Evolutionary conservation across 2,888 invertebrate genomes (phyloP), one percentile per base, ranked within the genome.

Genomic region (Cepaea hortensis): DNA sequence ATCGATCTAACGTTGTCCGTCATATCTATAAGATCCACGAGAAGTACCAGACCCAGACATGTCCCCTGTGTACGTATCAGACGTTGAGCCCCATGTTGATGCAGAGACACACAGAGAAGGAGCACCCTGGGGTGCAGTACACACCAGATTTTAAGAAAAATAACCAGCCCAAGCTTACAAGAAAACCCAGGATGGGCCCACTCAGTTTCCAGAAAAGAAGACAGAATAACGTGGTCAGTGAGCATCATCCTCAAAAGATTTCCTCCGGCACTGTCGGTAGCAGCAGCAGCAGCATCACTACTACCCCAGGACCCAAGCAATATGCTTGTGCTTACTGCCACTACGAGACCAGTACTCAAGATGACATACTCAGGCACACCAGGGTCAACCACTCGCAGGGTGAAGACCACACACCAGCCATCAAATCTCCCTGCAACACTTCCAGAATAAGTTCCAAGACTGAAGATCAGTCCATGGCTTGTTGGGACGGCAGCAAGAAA

Each of bases 1-100:
- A 90, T 73, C 88, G 90, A 13, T 89, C 90, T 65, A 90, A 90
- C 70, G 85, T 90, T 23, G 88, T 88, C 68, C 87, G 90, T 7
- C 90, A 90, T 77, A 88, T 90, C 65, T 88, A 88, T 70, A 87
- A 89, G 20, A 88, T 90, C 55, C 90, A 90, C 46, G 90, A 90
- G 88, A 88, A 88, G 81, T 90, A 90, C 61, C 84, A 88, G 62
- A 88, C 89, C 46, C 88, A 88, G 70, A 85, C 87, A 11, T 90
- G 90, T 73, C 87, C 87, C 3, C 46, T 82, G 23, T 90, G 90
- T 77, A 88, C 84, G 62, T 90, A 90, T 82, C 88, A 89, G 87
- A 90, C 89, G 3, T 84, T 89, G n/a, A 90, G 90, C 65, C 85
- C 85, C 15, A 85, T 90, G 48, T 85, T 90, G 1, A 88, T 90